These are phyloP conservation scores for Aviceda subcristata DNA, from an alignment of 2,113 vertebrate species.

Conservation along the genomic window DNA sequence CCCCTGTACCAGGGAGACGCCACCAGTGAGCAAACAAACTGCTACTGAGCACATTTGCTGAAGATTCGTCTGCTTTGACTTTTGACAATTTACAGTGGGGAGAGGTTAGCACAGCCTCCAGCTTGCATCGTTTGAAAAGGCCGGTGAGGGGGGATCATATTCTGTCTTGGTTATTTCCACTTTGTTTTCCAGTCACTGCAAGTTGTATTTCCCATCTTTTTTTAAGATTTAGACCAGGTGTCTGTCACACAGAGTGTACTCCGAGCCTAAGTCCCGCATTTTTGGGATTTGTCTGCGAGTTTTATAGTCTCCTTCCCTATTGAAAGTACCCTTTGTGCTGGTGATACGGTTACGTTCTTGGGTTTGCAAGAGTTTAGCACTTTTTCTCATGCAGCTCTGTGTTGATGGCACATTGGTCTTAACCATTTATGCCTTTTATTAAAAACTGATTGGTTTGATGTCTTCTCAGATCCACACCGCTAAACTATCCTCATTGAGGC, in stretches of 20 bases:
- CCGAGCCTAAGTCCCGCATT: fast-evolving
- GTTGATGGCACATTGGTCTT: neutral
- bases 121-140: neutral
- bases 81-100: neutral
- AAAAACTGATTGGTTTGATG: neutral
- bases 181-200: neutral
- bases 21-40: neutral
- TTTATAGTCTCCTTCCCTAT: neutral
- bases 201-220: neutral
- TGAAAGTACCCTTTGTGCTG: neutral
- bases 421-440: neutral
- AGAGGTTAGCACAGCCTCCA: neutral
- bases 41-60: neutral
- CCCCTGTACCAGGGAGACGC: neutral
- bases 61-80: neutral
- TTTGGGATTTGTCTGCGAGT: neutral
- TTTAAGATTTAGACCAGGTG: neutral
- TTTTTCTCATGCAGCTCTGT: neutral
- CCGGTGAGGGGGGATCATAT: neutral
- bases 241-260: neutral
- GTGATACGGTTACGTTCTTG: neutral
- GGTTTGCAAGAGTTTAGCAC: neutral
- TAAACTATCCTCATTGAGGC: neutral
- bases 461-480: neutral
- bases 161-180: neutral